These are phyloP conservation scores for Botia kubotai DNA, from an alignment of 2,797 vertebrate species.

Conservation along the genomic window DNA sequence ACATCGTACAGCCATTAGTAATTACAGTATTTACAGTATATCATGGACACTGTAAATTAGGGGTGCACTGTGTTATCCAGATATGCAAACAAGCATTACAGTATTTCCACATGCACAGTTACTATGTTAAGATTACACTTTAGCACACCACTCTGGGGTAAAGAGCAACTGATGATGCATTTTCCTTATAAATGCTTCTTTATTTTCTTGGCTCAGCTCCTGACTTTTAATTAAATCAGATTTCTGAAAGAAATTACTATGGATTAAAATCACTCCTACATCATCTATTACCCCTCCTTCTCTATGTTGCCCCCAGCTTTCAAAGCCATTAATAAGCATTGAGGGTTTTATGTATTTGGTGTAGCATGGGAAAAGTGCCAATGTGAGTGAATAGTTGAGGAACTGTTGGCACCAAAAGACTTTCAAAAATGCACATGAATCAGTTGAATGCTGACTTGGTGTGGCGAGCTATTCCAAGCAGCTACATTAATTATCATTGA, in stretches of 20 bases:
- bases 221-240: constrained; percentile 70
- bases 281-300: constrained; percentile 68
- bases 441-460: constrained; percentile 66
- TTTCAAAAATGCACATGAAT: constrained; percentile 63
- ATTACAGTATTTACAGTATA: neutral
- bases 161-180: constrained; percentile 62
- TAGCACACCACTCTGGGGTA: constrained; percentile 62
- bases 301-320: constrained; percentile 63
- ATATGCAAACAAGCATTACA: neutral
- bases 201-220: constrained; percentile 65
- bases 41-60: no score
- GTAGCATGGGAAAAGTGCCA: constrained; percentile 45
- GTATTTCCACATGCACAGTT: constrained; percentile 4
- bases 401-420: constrained; percentile 14
- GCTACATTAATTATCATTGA: constrained; percentile 72
- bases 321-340: constrained; percentile 73
- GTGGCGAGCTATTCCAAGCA: constrained; percentile 64
- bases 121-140: constrained; percentile 34
- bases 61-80: neutral
- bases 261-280: constrained; percentile 72
- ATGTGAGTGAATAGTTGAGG: constrained; percentile 36
- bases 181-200: constrained; percentile 64
- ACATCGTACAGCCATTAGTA: no score
- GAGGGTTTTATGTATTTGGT: constrained; percentile 77
- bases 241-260: constrained; percentile 74